Conservation (phyloP, 2,113 vertebrate species). For the Cyanistes caeruleus region DNA sequence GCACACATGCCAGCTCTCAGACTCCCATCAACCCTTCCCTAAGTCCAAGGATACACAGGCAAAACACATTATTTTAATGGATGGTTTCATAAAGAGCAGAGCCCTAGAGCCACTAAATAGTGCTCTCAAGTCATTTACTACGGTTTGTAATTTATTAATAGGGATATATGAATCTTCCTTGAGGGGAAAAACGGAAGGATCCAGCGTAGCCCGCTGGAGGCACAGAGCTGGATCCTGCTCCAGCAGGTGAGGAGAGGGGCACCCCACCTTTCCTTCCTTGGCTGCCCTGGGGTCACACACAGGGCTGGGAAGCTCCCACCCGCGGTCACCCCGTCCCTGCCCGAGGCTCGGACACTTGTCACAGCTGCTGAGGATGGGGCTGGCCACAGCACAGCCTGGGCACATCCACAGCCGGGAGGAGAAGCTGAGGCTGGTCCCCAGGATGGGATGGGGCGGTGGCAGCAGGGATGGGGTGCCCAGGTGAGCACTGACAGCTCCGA, state of each 20-base stretch:
- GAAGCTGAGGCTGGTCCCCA: too few relatives aligned
- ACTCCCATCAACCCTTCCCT: neutral
- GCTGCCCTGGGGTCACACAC: neutral
- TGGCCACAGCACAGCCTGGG: neutral
- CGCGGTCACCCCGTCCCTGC: fast-evolving
- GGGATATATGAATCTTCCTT: neutral
- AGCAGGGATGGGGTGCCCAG: neutral
- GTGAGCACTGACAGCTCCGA: too few relatives aligned
- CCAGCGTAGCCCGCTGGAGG: neutral
- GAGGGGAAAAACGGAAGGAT: neutral
- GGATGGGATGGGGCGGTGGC: fast-evolving
- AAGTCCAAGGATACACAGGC: neutral
- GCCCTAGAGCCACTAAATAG: neutral
- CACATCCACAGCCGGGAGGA: neutral
- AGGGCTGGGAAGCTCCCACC: neutral
- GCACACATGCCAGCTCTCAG: neutral
- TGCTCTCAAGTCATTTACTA: neutral
- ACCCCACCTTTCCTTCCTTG: neutral
- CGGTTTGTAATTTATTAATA: neutral
- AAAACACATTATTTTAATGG: neutral
- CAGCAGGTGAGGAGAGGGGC: neutral
- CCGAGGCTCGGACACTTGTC: neutral
- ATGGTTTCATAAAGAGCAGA: neutral
- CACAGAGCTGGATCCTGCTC: neutral
- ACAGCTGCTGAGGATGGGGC: fast-evolving